Conservation (phyloP, 53 echinoderm and acorn worm genomes). For the Temnopleurus reevesii region DNA sequence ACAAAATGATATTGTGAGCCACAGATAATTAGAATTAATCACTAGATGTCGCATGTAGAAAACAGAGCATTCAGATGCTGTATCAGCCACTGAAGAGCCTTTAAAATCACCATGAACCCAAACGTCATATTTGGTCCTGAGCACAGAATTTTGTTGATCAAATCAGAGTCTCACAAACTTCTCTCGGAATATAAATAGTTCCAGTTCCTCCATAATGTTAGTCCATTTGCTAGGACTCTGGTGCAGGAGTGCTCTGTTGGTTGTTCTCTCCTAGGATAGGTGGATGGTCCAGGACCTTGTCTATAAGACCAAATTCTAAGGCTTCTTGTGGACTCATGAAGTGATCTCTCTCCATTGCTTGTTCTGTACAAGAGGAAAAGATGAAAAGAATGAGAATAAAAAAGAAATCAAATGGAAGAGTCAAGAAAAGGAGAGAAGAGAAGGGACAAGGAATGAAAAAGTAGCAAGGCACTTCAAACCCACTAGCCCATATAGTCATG, state of each 20-base stretch:
- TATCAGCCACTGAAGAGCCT: too few relatives aligned
- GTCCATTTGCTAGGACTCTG: conserved; percentile 27
- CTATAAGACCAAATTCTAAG: conserved; percentile 87
- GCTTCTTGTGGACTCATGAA: conserved; percentile 98
- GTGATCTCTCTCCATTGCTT: conserved; percentile 90
- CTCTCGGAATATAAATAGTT: neutral
- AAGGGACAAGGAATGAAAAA: too few relatives aligned
- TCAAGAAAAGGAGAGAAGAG: too few relatives aligned
- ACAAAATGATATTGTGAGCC: too few relatives aligned
- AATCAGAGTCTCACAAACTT: neutral
- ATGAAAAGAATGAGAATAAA: neutral
- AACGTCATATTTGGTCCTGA: too few relatives aligned
- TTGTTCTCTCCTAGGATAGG: conserved; percentile 64
- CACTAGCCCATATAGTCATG: too few relatives aligned
- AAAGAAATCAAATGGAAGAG: too few relatives aligned
- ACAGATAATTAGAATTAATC: too few relatives aligned
- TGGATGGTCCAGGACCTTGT: conserved; percentile 94
- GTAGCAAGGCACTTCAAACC: too few relatives aligned
- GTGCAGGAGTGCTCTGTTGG: neutral
- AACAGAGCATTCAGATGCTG: too few relatives aligned
- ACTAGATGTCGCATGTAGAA: too few relatives aligned
- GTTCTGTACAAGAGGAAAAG: neutral
- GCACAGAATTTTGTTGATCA: neutral
- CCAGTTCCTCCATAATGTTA: neutral
- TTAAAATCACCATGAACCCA: too few relatives aligned